Evolutionary conservation across 2,888 invertebrate species (phyloP).

Genomic region (Zeuzera pyrina): DNA sequence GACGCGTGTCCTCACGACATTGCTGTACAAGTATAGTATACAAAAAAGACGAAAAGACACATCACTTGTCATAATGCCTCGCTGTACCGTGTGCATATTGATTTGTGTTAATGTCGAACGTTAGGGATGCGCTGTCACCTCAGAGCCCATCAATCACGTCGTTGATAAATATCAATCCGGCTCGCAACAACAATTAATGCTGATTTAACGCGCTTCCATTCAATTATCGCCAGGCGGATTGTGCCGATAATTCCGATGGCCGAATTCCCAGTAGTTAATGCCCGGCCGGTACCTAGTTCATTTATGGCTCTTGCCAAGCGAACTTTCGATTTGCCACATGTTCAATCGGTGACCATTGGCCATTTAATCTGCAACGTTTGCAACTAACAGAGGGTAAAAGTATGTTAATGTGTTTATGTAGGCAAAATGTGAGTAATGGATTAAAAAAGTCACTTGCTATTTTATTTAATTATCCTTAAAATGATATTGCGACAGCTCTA

Average conservation of each 20-base stretch:
- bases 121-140: conserved; percentile 23
- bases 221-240: conserved; percentile 58
- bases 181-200: conserved; percentile 55
- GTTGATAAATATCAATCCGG: conserved; percentile 47
- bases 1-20: conserved; percentile 27
- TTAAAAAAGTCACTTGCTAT: conserved; percentile 34
- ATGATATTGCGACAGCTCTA: conserved; percentile 23
- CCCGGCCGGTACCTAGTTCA: conserved; percentile 43
- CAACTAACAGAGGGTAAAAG: conserved; percentile 42
- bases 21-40: not conserved
- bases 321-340: conserved; percentile 36
- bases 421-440: conserved; percentile 20
- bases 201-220: conserved; percentile 60
- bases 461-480: conserved; percentile 28
- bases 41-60: conserved; percentile 3
- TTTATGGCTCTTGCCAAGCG: conserved; percentile 45
- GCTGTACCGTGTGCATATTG: conserved; percentile 2
- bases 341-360: conserved; percentile 33
- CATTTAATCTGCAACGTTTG: conserved; percentile 51
- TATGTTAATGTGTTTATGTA: conserved; percentile 43
- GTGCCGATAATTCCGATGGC: conserved; percentile 52
- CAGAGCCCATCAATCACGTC: conserved; percentile 25
- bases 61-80: not conserved
- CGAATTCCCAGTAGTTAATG: conserved; percentile 56
- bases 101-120: conserved; percentile 9